These are phyloP conservation scores for Brachionus manjavacas DNA, from an alignment of 1,140 invertebrate species.

Conservation along the genomic window DNA sequence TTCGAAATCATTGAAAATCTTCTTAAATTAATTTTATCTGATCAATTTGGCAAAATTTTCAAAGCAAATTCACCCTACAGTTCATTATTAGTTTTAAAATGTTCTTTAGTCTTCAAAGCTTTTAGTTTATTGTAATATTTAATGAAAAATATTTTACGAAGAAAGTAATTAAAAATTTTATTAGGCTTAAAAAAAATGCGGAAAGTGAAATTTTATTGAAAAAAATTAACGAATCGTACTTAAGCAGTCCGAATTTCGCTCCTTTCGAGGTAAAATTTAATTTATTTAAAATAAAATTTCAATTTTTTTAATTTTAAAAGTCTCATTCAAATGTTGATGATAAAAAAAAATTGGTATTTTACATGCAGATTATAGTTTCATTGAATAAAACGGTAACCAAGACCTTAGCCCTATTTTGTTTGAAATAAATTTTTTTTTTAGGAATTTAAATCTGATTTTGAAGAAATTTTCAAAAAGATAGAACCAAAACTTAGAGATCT, in stretches of 20 bases:
- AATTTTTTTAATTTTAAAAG: background rate
- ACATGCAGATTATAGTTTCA: background rate
- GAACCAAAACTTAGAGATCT: background rate
- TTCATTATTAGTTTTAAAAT: background rate
- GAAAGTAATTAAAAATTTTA: background rate
- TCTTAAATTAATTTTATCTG: background rate
- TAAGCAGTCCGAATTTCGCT: background rate
- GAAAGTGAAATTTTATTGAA: background rate
- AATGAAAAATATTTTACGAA: background rate
- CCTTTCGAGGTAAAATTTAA: background rate
- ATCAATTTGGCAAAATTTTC: background rate
- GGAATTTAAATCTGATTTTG: background rate
- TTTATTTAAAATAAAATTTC: background rate
- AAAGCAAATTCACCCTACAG: background rate
- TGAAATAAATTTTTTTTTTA: background rate
- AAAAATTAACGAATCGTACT: background rate
- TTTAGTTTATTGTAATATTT: conserved; percentile 15
- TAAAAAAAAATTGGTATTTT: background rate
- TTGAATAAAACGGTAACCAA: background rate
- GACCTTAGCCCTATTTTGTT: background rate
- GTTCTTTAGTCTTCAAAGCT: conserved; percentile 7
- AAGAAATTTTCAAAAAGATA: conserved; percentile 2
- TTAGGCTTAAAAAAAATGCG: background rate
- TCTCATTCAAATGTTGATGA: background rate
- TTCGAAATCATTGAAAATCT: background rate